Evolutionary conservation across 2,888 invertebrate species (phyloP), one percentile per base, ranked within the genome.

Genomic region (Halocaridina rubra): DNA sequence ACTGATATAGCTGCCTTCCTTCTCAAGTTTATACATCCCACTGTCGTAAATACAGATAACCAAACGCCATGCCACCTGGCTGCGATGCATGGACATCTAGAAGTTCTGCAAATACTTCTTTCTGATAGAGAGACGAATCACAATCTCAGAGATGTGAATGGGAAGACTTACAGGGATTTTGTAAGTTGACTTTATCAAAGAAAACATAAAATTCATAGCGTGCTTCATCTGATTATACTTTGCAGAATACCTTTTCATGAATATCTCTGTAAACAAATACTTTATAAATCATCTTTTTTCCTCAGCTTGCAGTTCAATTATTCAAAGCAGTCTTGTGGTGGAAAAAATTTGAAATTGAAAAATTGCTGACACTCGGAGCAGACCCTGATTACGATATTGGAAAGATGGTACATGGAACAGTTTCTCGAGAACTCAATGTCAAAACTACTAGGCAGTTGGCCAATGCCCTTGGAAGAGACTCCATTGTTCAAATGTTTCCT

Each of bases 361-460:
- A 53, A 3, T 16, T 77, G 57, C 57, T 81, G 27, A 19, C 22
- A 19, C 32, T 81, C 10, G 81, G 81, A 33, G 81, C 76, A 76
- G 77, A 81, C 33, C 76, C 76, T n/a, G 81, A 81, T 69, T 67
- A 64, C 46, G 39, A 57, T 30, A 61, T 16, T 19, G 81, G 53
- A 7, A 8, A 19, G 0, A 10, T 69, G 76, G 53, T 32, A 16
- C 2, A 46, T 1, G 76, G 76, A 22, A 57, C 32, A 27, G 24
- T 81, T 67, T 19, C 5, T 22, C 19, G 59, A 16, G 76, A 81
- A 33, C 76, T 77, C 3, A 0, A 30, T 13, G 64, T 81, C 32
- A 69, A 67, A 30, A 67, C 76, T 7, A 8, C 69, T 13, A 64
- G 81, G 8, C 81, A 81, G n/a, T 33, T 81, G n/a, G 81, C 77